Conservation (phyloP, 2,113 vertebrate genomes). For the Delphinapterus leucas region DNA sequence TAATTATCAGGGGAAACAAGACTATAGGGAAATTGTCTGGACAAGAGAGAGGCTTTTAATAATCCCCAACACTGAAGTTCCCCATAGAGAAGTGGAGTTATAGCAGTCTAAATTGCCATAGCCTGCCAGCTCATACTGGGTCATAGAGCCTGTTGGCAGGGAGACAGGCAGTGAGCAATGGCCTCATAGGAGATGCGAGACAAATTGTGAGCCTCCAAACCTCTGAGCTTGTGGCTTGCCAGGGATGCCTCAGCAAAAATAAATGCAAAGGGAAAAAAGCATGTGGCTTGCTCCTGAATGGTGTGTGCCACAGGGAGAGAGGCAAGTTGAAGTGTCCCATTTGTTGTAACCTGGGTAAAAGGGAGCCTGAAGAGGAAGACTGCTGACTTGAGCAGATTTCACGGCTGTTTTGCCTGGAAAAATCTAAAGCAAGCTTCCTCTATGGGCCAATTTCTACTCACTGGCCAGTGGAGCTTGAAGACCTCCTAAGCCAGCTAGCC, state of each 20-base stretch:
- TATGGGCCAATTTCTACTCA: neutral
- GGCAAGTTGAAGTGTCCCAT: neutral
- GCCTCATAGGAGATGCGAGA: neutral
- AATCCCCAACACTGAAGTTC: slow-evolving; percentile 4
- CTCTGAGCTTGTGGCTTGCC: neutral
- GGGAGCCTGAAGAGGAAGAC: slow-evolving; percentile 11
- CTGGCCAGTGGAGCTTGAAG: neutral
- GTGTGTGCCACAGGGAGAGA: neutral
- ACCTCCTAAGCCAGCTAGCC: neutral
- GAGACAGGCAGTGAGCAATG: neutral
- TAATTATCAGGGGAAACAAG: slow-evolving; percentile 10
- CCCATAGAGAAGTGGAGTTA: slow-evolving; percentile 5
- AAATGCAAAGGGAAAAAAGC: neutral
- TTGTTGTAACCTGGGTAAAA: slow-evolving; percentile 1
- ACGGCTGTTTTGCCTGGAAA: slow-evolving; percentile 14
- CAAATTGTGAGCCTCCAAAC: neutral
- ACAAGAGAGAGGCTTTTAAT: slow-evolving; percentile 28
- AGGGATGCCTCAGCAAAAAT: slow-evolving; percentile 20
- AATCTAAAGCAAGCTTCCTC: neutral
- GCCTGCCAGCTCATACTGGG: neutral
- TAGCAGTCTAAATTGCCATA: slow-evolving; percentile 29
- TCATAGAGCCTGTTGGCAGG: slow-evolving; percentile 2
- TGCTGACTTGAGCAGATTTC: neutral
- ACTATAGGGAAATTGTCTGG: slow-evolving; percentile 39
- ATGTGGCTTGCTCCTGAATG: neutral